Evolutionary conservation across 2,113 vertebrate genomes (phyloP), one percentile per base, ranked within the genome.

Genomic region (Anarhynchus alexandrinus): DNA sequence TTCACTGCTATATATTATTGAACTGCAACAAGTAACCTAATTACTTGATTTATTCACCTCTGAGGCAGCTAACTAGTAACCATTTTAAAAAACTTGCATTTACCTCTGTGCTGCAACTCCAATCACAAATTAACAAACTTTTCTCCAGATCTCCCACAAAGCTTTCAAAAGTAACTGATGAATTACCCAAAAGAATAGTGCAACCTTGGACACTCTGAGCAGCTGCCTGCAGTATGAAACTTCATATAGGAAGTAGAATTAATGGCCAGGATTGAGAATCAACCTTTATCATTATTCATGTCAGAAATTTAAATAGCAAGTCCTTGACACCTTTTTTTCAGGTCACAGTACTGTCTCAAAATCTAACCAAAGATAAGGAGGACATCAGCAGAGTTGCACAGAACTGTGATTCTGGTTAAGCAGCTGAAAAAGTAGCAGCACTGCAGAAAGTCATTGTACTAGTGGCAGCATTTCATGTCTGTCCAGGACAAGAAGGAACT

Each of bases 271-370:
- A 54, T 58, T 29, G 15, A 89, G 70, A 81, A 86, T 20, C 29
- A 87, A 7, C 23, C 32, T 91, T 67, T 81, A 34, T 72, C 64
- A 79, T 92, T 94, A 91, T 82, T 96, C 81, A 89, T 91, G 70
- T 80, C 0, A 0, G 65, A 82, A 89, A 84, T 93, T 81, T 87
- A 93, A 96, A 86, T 30, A 88, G 55, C 6, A 84, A 76, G 81
- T 85, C 72, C 62, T 94, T 94, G 71, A 66, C 40, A 88, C 42
- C 61, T 76, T 86, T 65, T 65, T 15, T 62, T 81, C 23, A 72
- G 64, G 47, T 84, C 62, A 83, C n/a, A 76, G 45, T 88, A 49
- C 29, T 61, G 26, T 49, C 55, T 90, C 20, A 83, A 86, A 78
- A 72, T 54, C n/a, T 54, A 78, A 34, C 6, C 40, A 57, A 40